phyloP scores from a whole-genome alignment of 2,797 vertebrate species.

The Gorsachius magnificus region DNA sequence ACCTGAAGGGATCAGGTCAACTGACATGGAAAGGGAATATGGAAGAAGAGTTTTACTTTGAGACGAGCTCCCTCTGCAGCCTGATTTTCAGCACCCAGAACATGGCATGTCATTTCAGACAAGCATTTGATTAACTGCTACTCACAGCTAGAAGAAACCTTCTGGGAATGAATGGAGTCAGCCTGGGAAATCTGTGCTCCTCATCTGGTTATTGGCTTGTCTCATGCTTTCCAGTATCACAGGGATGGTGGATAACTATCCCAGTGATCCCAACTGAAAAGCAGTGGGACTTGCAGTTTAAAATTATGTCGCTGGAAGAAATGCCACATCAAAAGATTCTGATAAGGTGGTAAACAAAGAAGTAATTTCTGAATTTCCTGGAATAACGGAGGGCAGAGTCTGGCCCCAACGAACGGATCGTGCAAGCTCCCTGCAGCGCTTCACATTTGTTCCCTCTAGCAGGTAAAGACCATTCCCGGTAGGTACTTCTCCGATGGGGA shows the following conservation, averaged over 20 bases:
- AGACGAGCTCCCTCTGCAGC: slow-evolving; percentile 50
- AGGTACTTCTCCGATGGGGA: accelerated
- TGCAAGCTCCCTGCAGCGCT: accelerated
- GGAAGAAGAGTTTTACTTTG: not conserved
- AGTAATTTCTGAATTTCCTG: not conserved
- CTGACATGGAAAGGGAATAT: accelerated
- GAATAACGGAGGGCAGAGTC: not conserved
- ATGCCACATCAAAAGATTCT: not conserved
- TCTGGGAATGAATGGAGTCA: not conserved
- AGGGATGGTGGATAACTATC: not conserved
- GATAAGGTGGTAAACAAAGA: not conserved
- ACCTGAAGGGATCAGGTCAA: not conserved
- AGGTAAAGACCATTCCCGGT: accelerated
- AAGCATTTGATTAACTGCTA: not conserved
- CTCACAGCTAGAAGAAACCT: not conserved
- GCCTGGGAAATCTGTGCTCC: not conserved
- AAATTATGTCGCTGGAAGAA: not conserved
- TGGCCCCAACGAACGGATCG: accelerated
- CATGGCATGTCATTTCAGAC: accelerated
- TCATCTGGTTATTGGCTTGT: not conserved
- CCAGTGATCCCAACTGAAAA: not conserved
- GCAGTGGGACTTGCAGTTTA: not conserved
- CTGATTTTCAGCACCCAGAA: not conserved
- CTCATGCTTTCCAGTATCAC: accelerated
- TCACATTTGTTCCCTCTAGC: accelerated